Conservation (phyloP, 2,797 vertebrate species). For the Semaprochilodus insignis region DNA sequence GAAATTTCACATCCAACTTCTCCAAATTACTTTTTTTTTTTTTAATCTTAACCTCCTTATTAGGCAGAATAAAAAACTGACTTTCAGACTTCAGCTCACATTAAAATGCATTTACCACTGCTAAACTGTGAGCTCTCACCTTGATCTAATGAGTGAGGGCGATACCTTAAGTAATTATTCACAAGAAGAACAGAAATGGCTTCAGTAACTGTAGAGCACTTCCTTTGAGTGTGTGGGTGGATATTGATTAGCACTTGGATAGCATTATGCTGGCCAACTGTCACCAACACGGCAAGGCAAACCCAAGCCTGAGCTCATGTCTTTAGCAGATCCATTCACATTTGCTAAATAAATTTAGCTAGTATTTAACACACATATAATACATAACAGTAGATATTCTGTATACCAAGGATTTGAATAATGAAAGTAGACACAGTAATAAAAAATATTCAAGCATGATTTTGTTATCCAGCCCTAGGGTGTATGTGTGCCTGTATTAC, state of each 20-base stretch:
- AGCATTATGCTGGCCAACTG: constrained; percentile 14
- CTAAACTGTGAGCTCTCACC: constrained; percentile 13
- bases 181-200: constrained; percentile 10
- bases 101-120: not conserved
- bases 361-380: not conserved
- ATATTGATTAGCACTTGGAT: constrained; percentile 18
- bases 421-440: not conserved
- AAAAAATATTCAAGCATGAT: not conserved
- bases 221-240: constrained; percentile 7
- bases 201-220: constrained; percentile 5
- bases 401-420: not conserved
- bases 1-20: no score
- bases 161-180: constrained; percentile 21
- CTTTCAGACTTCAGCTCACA: not conserved
- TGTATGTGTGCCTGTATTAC: constrained; percentile 55
- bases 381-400: not conserved
- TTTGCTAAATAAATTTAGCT: not conserved
- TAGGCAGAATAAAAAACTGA: no score
- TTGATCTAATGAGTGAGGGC: constrained; percentile 1
- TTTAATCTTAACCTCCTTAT: no score
- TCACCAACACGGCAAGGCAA: constrained; percentile 1
- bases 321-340: constrained; percentile 13
- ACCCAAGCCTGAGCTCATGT: not conserved
- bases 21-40: no score
- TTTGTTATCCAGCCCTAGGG: not conserved